Conservation (phyloP, 2,113 vertebrate species). For the Pollimyrus isidori region DNA sequence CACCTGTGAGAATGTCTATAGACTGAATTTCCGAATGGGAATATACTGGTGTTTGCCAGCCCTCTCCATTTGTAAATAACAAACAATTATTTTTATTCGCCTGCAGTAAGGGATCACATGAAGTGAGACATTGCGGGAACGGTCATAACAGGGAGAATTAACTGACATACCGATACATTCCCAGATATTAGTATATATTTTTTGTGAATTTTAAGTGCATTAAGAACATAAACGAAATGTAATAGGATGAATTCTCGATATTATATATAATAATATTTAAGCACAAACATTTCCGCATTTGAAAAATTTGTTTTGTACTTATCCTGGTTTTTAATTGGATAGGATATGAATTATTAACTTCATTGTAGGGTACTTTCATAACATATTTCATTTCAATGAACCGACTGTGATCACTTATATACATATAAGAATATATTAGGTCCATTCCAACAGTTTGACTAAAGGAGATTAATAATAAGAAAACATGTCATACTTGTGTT, state of each 20-base stretch:
- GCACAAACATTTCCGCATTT: not conserved
- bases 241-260: not conserved
- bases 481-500: constrained; percentile 3
- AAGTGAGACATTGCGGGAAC: constrained; percentile 61
- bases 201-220: not conserved
- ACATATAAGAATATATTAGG: constrained; percentile 4
- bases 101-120: constrained; percentile 56
- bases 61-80: not conserved
- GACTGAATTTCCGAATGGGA: constrained; percentile 42
- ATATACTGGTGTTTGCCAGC: constrained; percentile 34
- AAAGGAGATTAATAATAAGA: not conserved
- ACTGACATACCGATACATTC: constrained; percentile 41
- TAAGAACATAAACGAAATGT: not conserved
- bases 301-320: not conserved
- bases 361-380: not conserved
- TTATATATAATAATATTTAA: not conserved
- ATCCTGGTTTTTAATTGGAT: not conserved
- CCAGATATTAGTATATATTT: not conserved
- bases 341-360: not conserved
- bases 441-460: not conserved
- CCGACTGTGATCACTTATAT: not conserved
- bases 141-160: constrained; percentile 36
- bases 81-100: constrained; percentile 33
- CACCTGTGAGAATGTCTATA: constrained; percentile 29
- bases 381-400: not conserved